These are phyloP conservation scores for Phalloptychus januarius DNA, from an alignment of 2,797 vertebrate genomes.

Conservation along the genomic window DNA sequence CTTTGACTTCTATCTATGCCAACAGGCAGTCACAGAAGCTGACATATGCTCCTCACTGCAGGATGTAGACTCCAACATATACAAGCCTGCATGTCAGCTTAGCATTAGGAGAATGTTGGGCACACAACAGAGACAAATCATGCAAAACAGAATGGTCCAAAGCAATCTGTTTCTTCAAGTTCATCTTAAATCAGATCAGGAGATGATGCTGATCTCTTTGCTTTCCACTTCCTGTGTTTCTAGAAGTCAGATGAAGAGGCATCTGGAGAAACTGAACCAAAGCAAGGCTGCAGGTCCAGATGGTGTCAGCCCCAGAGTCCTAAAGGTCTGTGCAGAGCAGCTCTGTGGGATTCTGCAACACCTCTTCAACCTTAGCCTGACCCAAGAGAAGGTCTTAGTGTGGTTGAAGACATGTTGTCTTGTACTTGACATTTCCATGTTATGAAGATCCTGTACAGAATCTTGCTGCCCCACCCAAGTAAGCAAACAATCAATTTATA, in stretches of 20 bases:
- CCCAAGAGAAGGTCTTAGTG: background rate
- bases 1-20: slow-evolving; percentile 24
- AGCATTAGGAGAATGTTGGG: slow-evolving; percentile 10
- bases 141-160: background rate
- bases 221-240: background rate
- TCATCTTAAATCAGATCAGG: background rate
- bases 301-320: too few relatives aligned
- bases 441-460: background rate
- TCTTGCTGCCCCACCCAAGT: background rate
- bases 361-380: background rate
- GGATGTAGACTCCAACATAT: slow-evolving; percentile 53
- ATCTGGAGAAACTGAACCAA: background rate
- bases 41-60: slow-evolving; percentile 74
- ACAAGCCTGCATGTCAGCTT: slow-evolving; percentile 29
- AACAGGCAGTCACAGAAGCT: slow-evolving; percentile 53
- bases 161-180: background rate
- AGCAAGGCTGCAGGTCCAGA: background rate
- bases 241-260: background rate
- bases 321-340: background rate
- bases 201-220: too few relatives aligned
- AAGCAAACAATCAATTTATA: background rate
- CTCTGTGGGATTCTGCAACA: background rate
- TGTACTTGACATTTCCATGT: background rate
- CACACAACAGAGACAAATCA: slow-evolving; percentile 9
- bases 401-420: background rate